A percentile compares a stretch with the other conserved stretches of the same genome.
Evolutionary conservation across 2,888 invertebrate species (phyloP).

Genomic region (Neria commutata): DNA sequence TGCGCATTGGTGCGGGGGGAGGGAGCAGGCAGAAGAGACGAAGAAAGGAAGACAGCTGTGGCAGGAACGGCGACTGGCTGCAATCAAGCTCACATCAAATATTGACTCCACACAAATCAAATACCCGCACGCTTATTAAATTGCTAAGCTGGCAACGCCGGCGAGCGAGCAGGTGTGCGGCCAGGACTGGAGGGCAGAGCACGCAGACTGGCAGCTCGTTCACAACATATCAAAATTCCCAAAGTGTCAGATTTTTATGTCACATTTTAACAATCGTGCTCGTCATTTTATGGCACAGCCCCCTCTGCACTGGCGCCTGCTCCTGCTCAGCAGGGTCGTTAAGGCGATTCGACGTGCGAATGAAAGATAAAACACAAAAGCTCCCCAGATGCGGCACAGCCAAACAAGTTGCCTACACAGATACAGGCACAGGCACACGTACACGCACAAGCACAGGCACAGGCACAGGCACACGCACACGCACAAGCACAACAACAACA

Average conservation of each 20-base stretch:
- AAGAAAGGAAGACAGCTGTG: not conserved
- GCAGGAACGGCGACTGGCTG: not conserved
- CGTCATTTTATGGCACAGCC: slow-evolving; percentile 20
- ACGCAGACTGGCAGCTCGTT: too few species aligned
- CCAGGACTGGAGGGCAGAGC: not conserved
- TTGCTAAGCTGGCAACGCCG: too few species aligned
- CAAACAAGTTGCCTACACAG: too few species aligned
- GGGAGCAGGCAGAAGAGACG: too few species aligned
- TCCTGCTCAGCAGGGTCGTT: slow-evolving; percentile 28
- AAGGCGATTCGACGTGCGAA: slow-evolving; percentile 38
- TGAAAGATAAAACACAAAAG: slow-evolving; percentile 29
- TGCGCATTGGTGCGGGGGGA: too few species aligned
- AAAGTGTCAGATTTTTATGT: not conserved
- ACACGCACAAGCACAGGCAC: not conserved
- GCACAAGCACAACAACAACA: not conserved
- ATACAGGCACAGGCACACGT: not conserved
- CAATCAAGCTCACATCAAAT: not conserved
- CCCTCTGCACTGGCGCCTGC: too few species aligned
- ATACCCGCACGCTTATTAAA: slow-evolving; percentile 3
- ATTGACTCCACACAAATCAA: slow-evolving; percentile 1
- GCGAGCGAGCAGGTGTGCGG: too few species aligned
- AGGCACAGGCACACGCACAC: not conserved
- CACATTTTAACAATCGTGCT: too few species aligned
- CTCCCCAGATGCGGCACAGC: slow-evolving; percentile 35
- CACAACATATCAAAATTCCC: not conserved